Conservation (phyloP, 1,140 invertebrate species). For the Saccostrea echinata region DNA sequence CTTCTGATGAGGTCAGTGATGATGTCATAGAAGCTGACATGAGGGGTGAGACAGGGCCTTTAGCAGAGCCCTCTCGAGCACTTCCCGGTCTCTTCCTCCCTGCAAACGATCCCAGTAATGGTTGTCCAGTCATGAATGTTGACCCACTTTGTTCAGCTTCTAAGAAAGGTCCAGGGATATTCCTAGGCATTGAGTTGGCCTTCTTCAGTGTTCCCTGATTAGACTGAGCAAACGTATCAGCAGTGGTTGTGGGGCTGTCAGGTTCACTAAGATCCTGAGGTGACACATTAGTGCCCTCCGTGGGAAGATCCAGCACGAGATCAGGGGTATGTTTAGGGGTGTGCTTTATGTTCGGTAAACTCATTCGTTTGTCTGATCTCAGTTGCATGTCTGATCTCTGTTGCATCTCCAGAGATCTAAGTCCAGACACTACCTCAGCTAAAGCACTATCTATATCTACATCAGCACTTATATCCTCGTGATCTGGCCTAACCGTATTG, state of each 20-base stretch:
- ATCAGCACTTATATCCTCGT: slow-evolving; percentile 76
- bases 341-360: slow-evolving; percentile 78
- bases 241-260: slow-evolving; percentile 75
- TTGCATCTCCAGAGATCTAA: slow-evolving; percentile 76
- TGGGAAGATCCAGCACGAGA: slow-evolving; percentile 92
- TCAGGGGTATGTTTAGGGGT: slow-evolving; percentile 88
- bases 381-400: slow-evolving; percentile 48
- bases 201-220: slow-evolving; percentile 92
- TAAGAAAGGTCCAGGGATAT: slow-evolving; percentile 54
- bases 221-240: slow-evolving; percentile 77
- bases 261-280: slow-evolving; percentile 66
- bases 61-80: slow-evolving; percentile 70
- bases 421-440: slow-evolving; percentile 77
- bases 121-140: slow-evolving; percentile 53
- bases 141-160: background rate
- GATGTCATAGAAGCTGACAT: slow-evolving; percentile 26
- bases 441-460: slow-evolving; percentile 78
- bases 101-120: slow-evolving; percentile 47
- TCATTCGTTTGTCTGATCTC: slow-evolving; percentile 71
- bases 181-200: slow-evolving; percentile 76
- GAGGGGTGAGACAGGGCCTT: slow-evolving; percentile 73
- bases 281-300: slow-evolving; percentile 62
- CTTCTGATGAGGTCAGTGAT: slow-evolving; percentile 81
- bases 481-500: slow-evolving; percentile 54
- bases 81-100: slow-evolving; percentile 51